phyloP scores from a whole-genome alignment of 2,113 vertebrate species.

The Scopus umbretta region DNA sequence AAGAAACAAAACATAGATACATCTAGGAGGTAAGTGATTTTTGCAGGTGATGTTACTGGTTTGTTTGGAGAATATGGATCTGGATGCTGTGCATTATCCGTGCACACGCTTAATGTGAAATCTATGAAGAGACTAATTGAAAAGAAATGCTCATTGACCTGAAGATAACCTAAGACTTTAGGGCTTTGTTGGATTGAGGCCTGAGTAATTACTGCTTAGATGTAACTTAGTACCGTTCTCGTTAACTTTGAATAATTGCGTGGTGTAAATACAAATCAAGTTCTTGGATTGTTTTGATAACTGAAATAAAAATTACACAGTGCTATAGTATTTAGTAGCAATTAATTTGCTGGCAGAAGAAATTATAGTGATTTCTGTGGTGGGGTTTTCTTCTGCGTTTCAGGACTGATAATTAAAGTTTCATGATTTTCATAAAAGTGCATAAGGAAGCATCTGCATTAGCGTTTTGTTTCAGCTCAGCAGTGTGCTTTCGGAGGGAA shows the following conservation, averaged over 20 bases:
- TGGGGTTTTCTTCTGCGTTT: not conserved
- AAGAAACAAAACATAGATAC: not conserved
- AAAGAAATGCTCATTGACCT: not conserved
- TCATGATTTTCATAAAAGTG: not conserved
- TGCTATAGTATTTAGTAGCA: not conserved
- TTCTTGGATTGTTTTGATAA: slow-evolving; percentile 1
- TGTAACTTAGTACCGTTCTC: not conserved
- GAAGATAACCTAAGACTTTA: not conserved
- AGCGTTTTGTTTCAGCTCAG: not conserved
- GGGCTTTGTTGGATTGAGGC: not conserved
- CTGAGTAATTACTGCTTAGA: not conserved
- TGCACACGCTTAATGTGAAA: not conserved
- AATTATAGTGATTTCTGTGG: not conserved
- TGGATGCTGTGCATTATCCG: not conserved
- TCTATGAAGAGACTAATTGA: not conserved
- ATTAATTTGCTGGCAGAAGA: slow-evolving; percentile 2
- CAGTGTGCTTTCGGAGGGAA: not conserved
- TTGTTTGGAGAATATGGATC: not conserved
- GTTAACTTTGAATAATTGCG: not conserved
- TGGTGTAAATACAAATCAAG: not conserved
- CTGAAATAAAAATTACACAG: not conserved
- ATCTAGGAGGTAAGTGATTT: not conserved
- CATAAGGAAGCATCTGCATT: not conserved
- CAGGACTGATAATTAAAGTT: not conserved
- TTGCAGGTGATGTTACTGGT: not conserved